Base-by-base conservation (phyloP, 2,797 vertebrate genomes). In the Coendou prehensilis region DNA sequence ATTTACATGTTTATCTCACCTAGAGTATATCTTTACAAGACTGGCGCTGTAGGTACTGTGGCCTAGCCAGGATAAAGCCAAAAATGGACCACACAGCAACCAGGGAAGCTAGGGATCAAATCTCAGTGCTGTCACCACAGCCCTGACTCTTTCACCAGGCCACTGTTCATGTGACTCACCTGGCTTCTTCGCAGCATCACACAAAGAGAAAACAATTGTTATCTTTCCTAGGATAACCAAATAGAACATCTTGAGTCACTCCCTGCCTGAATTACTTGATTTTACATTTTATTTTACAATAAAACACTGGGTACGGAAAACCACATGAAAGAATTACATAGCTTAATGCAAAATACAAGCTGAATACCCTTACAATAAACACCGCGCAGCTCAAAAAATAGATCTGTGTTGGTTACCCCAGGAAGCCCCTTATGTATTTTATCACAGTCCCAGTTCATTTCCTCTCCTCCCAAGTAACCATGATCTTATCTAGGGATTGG, bases 221-320 rank as follows among this genome's bases (percentile, higher is more conserved):
- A 13, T 17, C 14, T 67, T 57, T 78, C 37, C 14, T 41, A 37
- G 33, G 20, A 79, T 59, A 57, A 59, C 54, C 33, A 33, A 71
- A 23, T 7, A 45, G 54, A 14, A 57, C 28, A 26, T 71, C 59
- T 79, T 89, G 13, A 67, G 23, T 91, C 67, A 37, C 5, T n/a
- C 5, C n/a, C 23, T 57, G 8, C 20, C 59, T 5, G 30, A 84
- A 52, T 41, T 37, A 37, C 17, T 52, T 89, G 47, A 78, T 57
- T 73, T 96, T 85, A n/a, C n/a, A 9, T 37, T 85, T 63, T 56
- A 50, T 82, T 86, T 94, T 17, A 61, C 54, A 76, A 82, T 76
- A 67, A 89, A 81, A 67, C 18, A 89, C 63, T 33, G 69, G 75
- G 57, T 59, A 26, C 28, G 67, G n/a, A 84, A 84, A 93, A 45